These are phyloP conservation scores for Ellobius talpinus DNA, from an alignment of 2,113 vertebrate genomes.

Conservation along the genomic window DNA sequence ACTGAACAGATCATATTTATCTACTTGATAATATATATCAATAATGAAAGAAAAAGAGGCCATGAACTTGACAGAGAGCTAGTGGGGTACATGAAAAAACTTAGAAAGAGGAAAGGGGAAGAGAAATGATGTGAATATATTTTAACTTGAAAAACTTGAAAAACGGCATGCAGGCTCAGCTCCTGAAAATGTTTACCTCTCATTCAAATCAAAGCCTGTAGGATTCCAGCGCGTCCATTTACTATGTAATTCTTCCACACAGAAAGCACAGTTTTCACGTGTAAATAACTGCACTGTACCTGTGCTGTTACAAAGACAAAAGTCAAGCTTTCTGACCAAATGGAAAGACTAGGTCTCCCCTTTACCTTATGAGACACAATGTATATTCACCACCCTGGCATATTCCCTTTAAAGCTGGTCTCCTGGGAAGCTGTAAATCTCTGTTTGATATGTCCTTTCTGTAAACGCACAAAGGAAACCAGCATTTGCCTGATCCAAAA, in stretches of 20 bases:
- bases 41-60: background rate
- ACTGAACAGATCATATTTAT: background rate
- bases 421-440: conserved; percentile 56
- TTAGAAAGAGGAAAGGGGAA: background rate
- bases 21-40: background rate
- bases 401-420: conserved; percentile 48
- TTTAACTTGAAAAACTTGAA: background rate
- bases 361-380: conserved; percentile 46
- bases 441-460: conserved; percentile 70
- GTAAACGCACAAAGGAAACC: conserved; percentile 64
- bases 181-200: background rate
- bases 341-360: background rate
- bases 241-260: background rate
- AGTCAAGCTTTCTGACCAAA: conserved; percentile 38
- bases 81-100: too few relatives aligned
- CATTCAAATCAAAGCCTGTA: background rate
- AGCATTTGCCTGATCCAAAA: conserved; percentile 70
- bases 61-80: background rate
- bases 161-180: background rate
- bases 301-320: conserved; percentile 42
- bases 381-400: conserved; percentile 53
- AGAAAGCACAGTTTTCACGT: background rate
- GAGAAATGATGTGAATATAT: background rate
- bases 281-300: background rate
- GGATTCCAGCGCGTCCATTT: conserved; percentile 24